A percentile compares a stretch with the other conserved stretches of the same genome.
Conservation (phyloP, 2,888 invertebrate genomes). For the Ptychoptera albimana region DNA sequence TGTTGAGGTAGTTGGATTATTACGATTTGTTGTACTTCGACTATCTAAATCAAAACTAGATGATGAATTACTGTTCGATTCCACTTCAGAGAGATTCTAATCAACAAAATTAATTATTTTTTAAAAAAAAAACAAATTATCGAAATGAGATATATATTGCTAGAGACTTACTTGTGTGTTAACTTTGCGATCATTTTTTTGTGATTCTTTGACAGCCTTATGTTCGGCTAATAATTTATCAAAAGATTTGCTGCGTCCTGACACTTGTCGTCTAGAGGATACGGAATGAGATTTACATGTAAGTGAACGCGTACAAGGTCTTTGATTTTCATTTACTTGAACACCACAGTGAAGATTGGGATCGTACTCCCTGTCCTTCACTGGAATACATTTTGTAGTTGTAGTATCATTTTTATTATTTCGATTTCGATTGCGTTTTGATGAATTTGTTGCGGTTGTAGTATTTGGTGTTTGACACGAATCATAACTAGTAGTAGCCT, state of each 20-base stretch:
- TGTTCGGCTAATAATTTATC: conserved; percentile 53
- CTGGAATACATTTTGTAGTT: conserved; percentile 20
- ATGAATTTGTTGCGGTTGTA: conserved; percentile 4
- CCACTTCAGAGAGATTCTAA: conserved; percentile 12
- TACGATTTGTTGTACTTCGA: conserved; percentile 6
- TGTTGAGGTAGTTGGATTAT: not conserved
- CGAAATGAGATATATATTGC: not conserved
- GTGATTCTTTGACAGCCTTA: conserved; percentile 9
- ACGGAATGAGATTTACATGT: conserved; percentile 56
- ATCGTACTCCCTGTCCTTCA: conserved; percentile 52
- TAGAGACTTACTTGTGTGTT: not conserved
- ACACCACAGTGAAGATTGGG: conserved; percentile 76
- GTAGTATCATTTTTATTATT: conserved; percentile 22
- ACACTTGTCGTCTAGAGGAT: conserved; percentile 50
- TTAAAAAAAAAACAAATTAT: not conserved
- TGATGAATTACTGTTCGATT: conserved; percentile 14
- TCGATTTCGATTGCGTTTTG: conserved; percentile 5
- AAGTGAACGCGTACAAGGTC: conserved; percentile 64
- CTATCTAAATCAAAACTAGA: conserved; percentile 14
- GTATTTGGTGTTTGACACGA: not conserved
- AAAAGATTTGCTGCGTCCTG: conserved; percentile 55
- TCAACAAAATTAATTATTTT: too few relatives aligned
- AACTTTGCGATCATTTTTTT: not conserved
- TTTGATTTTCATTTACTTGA: conserved; percentile 44
- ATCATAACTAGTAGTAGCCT: not conserved